phyloP scores from a whole-genome alignment of 53 echinoderm and acorn worm genomes.

The Zoroaster sp. region DNA sequence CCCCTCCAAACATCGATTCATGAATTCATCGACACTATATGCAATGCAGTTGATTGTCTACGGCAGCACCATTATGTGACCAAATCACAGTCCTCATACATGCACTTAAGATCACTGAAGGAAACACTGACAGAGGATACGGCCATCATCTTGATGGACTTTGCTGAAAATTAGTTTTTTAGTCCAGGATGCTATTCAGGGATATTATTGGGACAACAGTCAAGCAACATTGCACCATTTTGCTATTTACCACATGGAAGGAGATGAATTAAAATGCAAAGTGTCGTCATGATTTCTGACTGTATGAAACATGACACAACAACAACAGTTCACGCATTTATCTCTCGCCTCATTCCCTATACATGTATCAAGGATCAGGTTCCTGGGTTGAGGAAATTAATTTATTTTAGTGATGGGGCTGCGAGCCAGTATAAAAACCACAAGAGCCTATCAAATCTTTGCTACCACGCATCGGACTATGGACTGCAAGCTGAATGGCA shows the following conservation, averaged over 20 bases:
- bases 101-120: no score
- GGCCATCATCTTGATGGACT: no score
- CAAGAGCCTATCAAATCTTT: conserved; percentile 28
- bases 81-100: no score
- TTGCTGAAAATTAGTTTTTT: conserved; percentile 34
- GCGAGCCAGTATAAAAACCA: conserved; percentile 50
- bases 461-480: conserved; percentile 18
- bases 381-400: background rate
- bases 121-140: no score
- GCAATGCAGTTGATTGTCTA: no score
- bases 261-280: background rate
- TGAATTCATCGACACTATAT: no score
- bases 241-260: no score
- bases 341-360: background rate
- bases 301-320: conserved; percentile 39
- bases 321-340: conserved; percentile 31
- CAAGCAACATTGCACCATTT: background rate
- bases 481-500: conserved; percentile 43
- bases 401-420: conserved; percentile 52
- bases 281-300: conserved; percentile 10
- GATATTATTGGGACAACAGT: background rate
- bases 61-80: no score
- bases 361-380: background rate
- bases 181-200: conserved; percentile 1
- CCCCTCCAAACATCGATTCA: no score